Evolutionary conservation across 2,113 vertebrate genomes (phyloP).

Genomic region (Atherinomorus stipes): DNA sequence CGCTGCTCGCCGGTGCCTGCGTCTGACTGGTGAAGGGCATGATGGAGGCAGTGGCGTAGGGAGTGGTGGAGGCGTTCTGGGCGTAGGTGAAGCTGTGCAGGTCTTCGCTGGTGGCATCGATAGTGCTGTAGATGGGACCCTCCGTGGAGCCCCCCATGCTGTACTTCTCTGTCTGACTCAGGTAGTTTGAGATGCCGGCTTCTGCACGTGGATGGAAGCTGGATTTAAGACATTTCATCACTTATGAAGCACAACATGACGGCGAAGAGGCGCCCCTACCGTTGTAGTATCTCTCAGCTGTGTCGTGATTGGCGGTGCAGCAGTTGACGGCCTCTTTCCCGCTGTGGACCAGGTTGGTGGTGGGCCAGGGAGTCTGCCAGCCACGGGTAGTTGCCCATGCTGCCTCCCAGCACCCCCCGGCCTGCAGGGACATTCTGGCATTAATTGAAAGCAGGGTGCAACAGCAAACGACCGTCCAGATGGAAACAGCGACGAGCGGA

Average conservation of each 20-base stretch:
- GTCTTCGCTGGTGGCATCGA: constrained; percentile 89
- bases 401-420: constrained; percentile 84
- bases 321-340: constrained; percentile 86
- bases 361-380: constrained; percentile 92
- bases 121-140: constrained; percentile 94
- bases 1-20: constrained; percentile 55
- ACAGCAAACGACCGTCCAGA: constrained; percentile 10
- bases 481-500: not conserved
- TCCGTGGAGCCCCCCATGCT: constrained; percentile 84
- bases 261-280: constrained; percentile 77
- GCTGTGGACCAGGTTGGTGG: constrained; percentile 85
- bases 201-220: constrained; percentile 72
- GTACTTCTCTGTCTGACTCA: constrained; percentile 91
- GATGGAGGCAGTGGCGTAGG: constrained; percentile 86
- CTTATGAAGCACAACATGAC: no score
- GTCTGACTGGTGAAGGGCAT: constrained; percentile 73
- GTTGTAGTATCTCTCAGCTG: constrained; percentile 93
- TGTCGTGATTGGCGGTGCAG: constrained; percentile 84
- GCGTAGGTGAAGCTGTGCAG: constrained; percentile 88
- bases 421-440: constrained; percentile 65
- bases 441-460: constrained; percentile 8
- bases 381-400: constrained; percentile 90
- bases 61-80: constrained; percentile 81
- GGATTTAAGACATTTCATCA: not conserved
- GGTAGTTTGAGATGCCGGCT: constrained; percentile 92